phyloP scores from a whole-genome alignment of 2,797 vertebrate species.

The Mormyrops attenuatus region DNA sequence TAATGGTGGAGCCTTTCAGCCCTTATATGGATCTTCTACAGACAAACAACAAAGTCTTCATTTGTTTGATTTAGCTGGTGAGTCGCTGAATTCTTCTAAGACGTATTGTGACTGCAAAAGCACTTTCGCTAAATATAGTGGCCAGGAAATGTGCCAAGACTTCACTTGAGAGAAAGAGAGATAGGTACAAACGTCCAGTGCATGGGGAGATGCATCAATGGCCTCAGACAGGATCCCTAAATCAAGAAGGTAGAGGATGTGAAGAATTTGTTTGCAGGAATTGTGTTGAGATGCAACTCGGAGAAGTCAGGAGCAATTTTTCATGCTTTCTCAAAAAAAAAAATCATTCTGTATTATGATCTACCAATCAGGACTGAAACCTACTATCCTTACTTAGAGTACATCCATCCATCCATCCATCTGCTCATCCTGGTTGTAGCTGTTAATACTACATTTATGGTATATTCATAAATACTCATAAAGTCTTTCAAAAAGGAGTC shows the following conservation, averaged over 20 bases:
- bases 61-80: conserved; percentile 13
- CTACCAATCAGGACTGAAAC: not conserved
- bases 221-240: not conserved
- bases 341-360: not conserved
- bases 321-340: not conserved
- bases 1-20: not conserved
- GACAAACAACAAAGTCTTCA: not conserved
- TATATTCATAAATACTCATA: not conserved
- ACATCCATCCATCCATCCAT: not conserved
- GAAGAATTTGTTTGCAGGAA: not conserved
- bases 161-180: not conserved
- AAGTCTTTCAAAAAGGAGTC: not conserved
- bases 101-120: not conserved
- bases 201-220: not conserved
- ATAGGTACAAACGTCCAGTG: not conserved
- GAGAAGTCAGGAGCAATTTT: not conserved
- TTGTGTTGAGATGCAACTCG: not conserved
- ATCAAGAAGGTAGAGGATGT: not conserved
- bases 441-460: not conserved
- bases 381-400: not conserved
- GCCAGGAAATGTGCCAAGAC: not conserved
- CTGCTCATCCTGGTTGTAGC: not conserved
- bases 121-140: conserved; percentile 9
- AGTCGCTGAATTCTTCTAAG: not conserved
- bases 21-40: conserved; percentile 1